Conservation (phyloP, 1,140 invertebrate genomes). For the Pararge aegeria region DNA sequence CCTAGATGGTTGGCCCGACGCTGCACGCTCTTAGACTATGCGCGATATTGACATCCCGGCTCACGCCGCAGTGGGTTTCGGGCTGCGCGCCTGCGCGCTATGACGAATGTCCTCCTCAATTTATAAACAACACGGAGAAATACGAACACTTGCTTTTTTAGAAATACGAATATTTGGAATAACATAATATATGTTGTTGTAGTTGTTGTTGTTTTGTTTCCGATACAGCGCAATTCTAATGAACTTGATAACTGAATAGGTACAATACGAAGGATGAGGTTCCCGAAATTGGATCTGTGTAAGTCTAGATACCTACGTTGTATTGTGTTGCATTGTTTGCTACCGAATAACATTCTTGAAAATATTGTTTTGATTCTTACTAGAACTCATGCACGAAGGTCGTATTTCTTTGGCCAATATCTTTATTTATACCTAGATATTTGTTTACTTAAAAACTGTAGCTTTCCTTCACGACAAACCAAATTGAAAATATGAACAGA, state of each 20-base stretch:
- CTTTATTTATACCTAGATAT: too few species aligned
- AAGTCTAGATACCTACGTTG: slow-evolving; percentile 33
- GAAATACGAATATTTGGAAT: too few species aligned
- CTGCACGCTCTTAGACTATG: slow-evolving; percentile 15
- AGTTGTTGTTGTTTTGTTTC: slow-evolving; percentile 35
- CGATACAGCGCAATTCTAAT: slow-evolving; percentile 29
- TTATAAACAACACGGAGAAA: slow-evolving; percentile 38
- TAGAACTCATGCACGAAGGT: too few species aligned
- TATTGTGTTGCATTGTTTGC: slow-evolving; percentile 1
- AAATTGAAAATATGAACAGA: too few species aligned
- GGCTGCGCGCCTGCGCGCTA: slow-evolving; percentile 49
- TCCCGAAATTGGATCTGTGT: slow-evolving; percentile 59
- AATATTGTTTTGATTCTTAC: background rate
- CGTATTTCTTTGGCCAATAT: too few species aligned
- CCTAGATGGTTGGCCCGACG: too few species aligned
- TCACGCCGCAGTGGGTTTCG: slow-evolving; percentile 30
- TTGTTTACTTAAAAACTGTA: too few species aligned
- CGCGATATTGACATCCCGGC: slow-evolving; percentile 42
- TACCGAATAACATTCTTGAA: background rate
- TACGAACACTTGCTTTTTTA: slow-evolving; percentile 41
- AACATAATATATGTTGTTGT: slow-evolving; percentile 30
- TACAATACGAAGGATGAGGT: slow-evolving; percentile 46
- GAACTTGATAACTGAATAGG: slow-evolving; percentile 16
- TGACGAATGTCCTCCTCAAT: slow-evolving; percentile 36
- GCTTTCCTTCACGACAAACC: too few species aligned